Evolutionary conservation across 2,797 vertebrate species (phyloP).

Genomic region (Takifugu rubripes): DNA sequence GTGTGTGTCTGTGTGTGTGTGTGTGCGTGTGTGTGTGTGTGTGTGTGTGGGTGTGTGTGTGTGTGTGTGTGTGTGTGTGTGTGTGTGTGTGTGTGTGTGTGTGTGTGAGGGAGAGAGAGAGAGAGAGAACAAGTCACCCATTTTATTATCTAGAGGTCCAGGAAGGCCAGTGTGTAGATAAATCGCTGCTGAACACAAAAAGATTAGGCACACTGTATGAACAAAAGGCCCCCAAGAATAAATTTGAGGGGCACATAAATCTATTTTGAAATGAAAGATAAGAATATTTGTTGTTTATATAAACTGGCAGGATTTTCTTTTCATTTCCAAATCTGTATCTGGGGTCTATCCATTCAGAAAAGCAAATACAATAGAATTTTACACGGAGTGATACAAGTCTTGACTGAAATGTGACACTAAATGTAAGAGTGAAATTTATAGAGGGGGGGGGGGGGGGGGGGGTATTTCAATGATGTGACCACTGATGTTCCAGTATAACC

Average conservation of each 20-base stretch:
- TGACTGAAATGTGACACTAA: too few species aligned
- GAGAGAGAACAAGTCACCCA: slow-evolving; percentile 22
- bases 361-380: slow-evolving; percentile 1
- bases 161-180: slow-evolving; percentile 46
- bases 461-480: too few species aligned
- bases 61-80: slow-evolving; percentile 24
- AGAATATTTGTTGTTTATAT: slow-evolving; percentile 5
- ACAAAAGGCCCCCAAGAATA: slow-evolving; percentile 41
- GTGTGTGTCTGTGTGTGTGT: slow-evolving; percentile 19
- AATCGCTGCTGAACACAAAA: slow-evolving; percentile 33
- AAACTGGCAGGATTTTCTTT: slow-evolving; percentile 1
- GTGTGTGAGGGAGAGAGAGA: slow-evolving; percentile 30
- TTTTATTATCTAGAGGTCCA: slow-evolving; percentile 50
- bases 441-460: too few species aligned
- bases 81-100: slow-evolving; percentile 32
- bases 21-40: slow-evolving; percentile 37
- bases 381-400: too few species aligned
- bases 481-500: too few species aligned
- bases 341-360: not conserved
- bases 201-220: slow-evolving; percentile 52
- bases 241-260: slow-evolving; percentile 21
- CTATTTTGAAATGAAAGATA: slow-evolving; percentile 20
- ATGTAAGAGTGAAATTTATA: too few species aligned
- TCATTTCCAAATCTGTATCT: slow-evolving; percentile 4
- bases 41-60: slow-evolving; percentile 14